Base-by-base conservation (phyloP, 1,140 invertebrate genomes). In the Hyles euphorbiae region DNA sequence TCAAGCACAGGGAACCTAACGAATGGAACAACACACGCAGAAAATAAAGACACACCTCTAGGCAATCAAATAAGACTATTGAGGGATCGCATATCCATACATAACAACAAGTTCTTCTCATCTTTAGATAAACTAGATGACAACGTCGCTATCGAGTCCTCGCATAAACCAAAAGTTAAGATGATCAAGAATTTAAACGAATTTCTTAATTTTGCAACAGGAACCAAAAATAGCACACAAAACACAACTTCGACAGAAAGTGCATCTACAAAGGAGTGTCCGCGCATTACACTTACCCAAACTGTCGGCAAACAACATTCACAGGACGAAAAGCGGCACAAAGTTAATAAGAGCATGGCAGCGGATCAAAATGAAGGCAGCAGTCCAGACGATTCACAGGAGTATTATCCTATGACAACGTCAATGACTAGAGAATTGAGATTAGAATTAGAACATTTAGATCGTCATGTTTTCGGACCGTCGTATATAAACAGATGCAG, bases 361-460 rank as follows among this genome's bases (percentile, higher is more conserved):
- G 62, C 67, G 5, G 81, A 86, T 50, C 63, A 72, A 46, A 85
- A 93, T 55, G 92, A 93, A 43, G 91, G 92, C 11, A 92, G 90
- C 59, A 94, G 94, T 60, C 94, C 94, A 0, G 95, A 96, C 72
- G 95, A 96, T 85, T 93, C 93, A 0, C 91, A 92, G 69, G 95
- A 96, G 74, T 96, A 96, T 83, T 94, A 94, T 77, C 95, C 95
- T 7, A 95, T 96, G 93, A 96, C 94, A 3, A 96, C 94, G 1
- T 95, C 95, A 1, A 94, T 96, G 84, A 96, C 95, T 1, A 91
- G 94, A 71, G 95, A 96, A 81, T 86, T 96, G 67, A 91, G 94
- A 72, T 87, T 96, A 49, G 95, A 96, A 83, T 76, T 96, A 33
- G 95, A 96, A 76, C 95, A 94, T 76, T 88, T 96, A 60, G 94